These are phyloP conservation scores for Caenorhabditis uteleia DNA, from an alignment of 2,888 invertebrate species.

Conservation along the genomic window DNA sequence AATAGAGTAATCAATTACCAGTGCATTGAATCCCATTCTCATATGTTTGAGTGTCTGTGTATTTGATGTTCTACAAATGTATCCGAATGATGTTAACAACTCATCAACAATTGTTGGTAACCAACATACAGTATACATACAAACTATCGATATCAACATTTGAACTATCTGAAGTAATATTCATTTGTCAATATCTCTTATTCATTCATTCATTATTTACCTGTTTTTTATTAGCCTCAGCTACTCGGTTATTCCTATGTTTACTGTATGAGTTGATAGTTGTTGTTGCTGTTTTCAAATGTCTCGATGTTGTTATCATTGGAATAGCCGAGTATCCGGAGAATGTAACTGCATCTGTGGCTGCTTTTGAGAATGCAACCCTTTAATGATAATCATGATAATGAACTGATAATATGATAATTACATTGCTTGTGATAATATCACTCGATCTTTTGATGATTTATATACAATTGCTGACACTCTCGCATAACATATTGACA, in stretches of 20 bases:
- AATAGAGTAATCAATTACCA: conserved; percentile 22
- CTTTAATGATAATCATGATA: conserved; percentile 15
- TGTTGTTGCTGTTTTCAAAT: conserved; percentile 47
- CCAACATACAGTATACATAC: conserved; percentile 79
- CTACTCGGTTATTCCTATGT: conserved; percentile 50
- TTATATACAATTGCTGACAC: conserved; percentile 71
- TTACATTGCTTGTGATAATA: conserved; percentile 54
- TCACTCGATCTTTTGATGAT: conserved; percentile 52
- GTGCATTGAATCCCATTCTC: conserved; percentile 74
- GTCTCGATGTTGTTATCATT: conserved; percentile 44
- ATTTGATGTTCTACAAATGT: conserved; percentile 71
- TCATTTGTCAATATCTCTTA: not conserved
- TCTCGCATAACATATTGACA: conserved; percentile 77
- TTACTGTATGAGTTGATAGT: conserved; percentile 49
- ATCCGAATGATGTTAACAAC: conserved; percentile 76
- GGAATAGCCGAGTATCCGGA: conserved; percentile 56
- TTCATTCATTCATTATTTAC: conserved; percentile 7
- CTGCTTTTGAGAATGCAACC: conserved; percentile 58
- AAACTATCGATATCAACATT: conserved; percentile 79
- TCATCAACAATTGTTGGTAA: conserved; percentile 76
- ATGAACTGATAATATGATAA: conserved; percentile 1
- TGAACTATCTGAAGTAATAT: conserved; percentile 76
- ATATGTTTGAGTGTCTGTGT: conserved; percentile 75
- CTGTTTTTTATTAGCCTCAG: conserved; percentile 61
- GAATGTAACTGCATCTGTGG: conserved; percentile 58